These are phyloP conservation scores for Aegithalos caudatus DNA, from an alignment of 2,113 vertebrate genomes.

Conservation along the genomic window DNA sequence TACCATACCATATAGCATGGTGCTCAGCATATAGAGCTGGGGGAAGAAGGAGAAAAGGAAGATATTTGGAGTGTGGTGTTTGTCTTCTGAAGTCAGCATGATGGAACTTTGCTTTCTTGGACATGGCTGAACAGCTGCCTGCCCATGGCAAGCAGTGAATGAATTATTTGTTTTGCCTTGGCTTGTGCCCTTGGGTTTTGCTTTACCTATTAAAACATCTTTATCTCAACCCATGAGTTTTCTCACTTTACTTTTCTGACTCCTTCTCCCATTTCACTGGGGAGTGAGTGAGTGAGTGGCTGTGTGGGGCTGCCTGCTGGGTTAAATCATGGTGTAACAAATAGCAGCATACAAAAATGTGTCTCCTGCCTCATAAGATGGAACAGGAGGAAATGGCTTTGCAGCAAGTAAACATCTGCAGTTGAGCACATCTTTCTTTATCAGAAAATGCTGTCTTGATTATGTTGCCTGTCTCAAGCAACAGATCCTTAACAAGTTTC, in stretches of 20 bases:
- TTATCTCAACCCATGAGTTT: not conserved
- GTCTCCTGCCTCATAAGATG: not conserved
- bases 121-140: not conserved
- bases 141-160: not conserved
- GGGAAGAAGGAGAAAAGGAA: not conserved
- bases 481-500: not conserved
- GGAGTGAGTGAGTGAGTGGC: not conserved
- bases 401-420: not conserved
- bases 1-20: fast-evolving
- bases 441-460: not conserved
- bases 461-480: not conserved
- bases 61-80: not conserved
- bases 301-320: not conserved
- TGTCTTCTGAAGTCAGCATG: not conserved
- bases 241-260: not conserved
- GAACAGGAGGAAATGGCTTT: not conserved
- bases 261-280: not conserved
- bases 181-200: not conserved
- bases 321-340: not conserved
- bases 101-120: not conserved
- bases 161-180: not conserved
- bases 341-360: not conserved
- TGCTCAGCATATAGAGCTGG: not conserved
- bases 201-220: not conserved
- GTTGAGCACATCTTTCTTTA: not conserved